Base-by-base conservation (phyloP, 2,888 invertebrate genomes). In the Drosophila longiperda region DNA sequence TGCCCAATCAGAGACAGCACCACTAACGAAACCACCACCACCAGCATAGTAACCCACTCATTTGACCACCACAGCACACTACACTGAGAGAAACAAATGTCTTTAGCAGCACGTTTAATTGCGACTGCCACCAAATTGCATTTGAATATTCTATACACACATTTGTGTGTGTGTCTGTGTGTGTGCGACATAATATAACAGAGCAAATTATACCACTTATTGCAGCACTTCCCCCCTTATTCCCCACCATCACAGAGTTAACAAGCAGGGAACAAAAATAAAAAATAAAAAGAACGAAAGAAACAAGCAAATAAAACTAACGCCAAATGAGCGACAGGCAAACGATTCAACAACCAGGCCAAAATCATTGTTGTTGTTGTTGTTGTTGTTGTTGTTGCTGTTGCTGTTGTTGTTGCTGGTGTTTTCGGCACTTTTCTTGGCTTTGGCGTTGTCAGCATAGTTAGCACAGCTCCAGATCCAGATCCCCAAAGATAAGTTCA, bases 201-300 rank as follows among this genome's bases (percentile, higher is more conserved):
- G 72, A 48, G 68, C 82, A 85, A 85, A 90, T 89, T 85, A 85
- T 90, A 90, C 87, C 90, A 89, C 85, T 90, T 89, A 87, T 64
- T 62, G 84, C 78, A 59, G 54, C 45, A 20, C 20, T 45, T 45
- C 60, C 20, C 38, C 60, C 45, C 33, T 38, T 54, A 38, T 40
- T 1, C 17, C 40, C 55, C 55, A 20, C 8, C 38, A 48, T 49
- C 38, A 45, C 33, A 50, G 11, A 71, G 78, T 70, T 80, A 87
- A 84, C 84, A 71, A 86, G 75, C 74, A 66, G 45, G 58, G 66
- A 68, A 50, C 70, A 69, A 68, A 83, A 60, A 54, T 66, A 66
- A 69, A 73, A 78, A 74, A 58, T 54, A 34, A 34, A 71, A 59
- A 50, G 32, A 71, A 59, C n/a, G 26, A 55, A 45, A 15, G 26